Conservation (phyloP, 2,888 invertebrate genomes). For the Ecliptopera silaceata region DNA sequence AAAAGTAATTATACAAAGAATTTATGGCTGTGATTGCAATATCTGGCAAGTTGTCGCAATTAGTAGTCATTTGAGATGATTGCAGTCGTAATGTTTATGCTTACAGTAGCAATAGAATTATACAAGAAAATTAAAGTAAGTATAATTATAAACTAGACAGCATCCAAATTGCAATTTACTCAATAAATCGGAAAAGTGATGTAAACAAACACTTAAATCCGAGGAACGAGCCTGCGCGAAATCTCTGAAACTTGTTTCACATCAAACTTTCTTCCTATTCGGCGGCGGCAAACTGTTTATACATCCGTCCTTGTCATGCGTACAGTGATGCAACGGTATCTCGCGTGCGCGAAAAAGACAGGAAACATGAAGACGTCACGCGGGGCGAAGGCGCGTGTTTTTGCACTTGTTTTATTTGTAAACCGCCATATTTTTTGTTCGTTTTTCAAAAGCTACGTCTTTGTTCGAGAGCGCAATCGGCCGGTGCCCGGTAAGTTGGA, state of each 20-base stretch:
- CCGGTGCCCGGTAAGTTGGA: constrained; percentile 71
- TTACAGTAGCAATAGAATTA: constrained; percentile 9
- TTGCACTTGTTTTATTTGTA: constrained; percentile 81
- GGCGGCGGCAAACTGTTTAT: constrained; percentile 54
- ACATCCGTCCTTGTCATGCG: constrained; percentile 59
- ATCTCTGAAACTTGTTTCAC: constrained; percentile 80
- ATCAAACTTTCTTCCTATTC: constrained; percentile 78
- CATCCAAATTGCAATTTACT: constrained; percentile 7
- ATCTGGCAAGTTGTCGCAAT: constrained; percentile 21
- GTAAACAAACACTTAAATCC: constrained; percentile 53
- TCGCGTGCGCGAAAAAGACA: constrained; percentile 65
- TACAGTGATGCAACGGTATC: constrained; percentile 38
- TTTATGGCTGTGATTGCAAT: constrained; percentile 19
- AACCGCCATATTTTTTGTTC: constrained; percentile 52
- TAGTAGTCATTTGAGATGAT: constrained; percentile 24
- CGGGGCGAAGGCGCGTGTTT: constrained; percentile 78
- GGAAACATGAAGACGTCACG: constrained; percentile 81
- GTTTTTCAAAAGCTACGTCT: constrained; percentile 76
- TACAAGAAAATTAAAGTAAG: constrained; percentile 1
- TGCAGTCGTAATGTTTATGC: constrained; percentile 17
- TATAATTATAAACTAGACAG: constrained; percentile 3
- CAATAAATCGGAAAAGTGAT: constrained; percentile 36
- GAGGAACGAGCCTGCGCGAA: constrained; percentile 70
- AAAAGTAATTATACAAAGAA: constrained; percentile 19
- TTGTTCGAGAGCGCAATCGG: constrained; percentile 76